Evolutionary conservation across 1,140 invertebrate genomes (phyloP).

Genomic region (Platyscapa corneri): DNA sequence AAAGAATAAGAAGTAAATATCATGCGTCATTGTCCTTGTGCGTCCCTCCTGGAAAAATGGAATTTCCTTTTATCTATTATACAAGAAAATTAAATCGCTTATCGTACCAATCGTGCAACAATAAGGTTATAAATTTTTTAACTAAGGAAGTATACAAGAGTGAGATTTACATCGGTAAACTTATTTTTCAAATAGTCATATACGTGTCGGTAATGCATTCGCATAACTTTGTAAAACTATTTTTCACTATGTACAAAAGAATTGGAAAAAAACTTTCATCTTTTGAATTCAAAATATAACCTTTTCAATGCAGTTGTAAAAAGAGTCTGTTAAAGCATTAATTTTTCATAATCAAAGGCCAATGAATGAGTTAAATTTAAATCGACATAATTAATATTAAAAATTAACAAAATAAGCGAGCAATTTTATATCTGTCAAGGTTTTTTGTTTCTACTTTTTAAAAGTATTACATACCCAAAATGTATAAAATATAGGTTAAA

Average conservation of each 20-base stretch:
- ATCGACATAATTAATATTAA: neutral
- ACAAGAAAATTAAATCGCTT: neutral
- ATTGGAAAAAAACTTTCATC: too few species aligned
- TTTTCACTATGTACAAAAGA: too few species aligned
- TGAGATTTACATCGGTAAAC: neutral
- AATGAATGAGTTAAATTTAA: neutral
- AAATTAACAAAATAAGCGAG: neutral
- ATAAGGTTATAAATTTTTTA: neutral
- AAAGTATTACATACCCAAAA: slow-evolving; percentile 71
- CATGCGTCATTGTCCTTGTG: neutral
- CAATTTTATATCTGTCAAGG: too few species aligned
- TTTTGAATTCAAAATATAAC: too few species aligned
- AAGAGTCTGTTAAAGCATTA: too few species aligned
- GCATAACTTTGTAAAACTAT: too few species aligned
- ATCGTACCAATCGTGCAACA: neutral
- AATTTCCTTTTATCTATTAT: neutral
- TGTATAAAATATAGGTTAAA: slow-evolving; percentile 75
- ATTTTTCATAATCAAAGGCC: too few species aligned
- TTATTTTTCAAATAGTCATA: neutral
- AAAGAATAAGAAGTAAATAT: neutral
- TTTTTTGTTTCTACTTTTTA: slow-evolving; percentile 49
- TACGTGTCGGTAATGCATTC: neutral
- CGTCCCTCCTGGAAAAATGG: neutral
- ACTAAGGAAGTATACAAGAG: neutral
- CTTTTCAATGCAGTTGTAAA: too few species aligned